Conservation (phyloP, 2,797 vertebrate species). For the Prionace glauca region DNA sequence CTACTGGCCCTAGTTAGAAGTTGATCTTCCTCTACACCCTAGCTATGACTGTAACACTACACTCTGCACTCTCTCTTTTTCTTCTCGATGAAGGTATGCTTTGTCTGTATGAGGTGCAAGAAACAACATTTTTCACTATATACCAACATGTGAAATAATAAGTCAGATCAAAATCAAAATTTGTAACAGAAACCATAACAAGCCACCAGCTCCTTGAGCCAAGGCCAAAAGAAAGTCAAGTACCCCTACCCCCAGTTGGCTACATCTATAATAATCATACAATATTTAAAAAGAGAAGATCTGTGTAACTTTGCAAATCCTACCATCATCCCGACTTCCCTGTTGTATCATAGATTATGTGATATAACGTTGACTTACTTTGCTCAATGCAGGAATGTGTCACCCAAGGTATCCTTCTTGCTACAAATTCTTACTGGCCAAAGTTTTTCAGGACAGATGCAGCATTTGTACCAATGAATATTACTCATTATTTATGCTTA, state of each 20-base stretch:
- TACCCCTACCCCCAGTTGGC: no score
- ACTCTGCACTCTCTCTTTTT: no score
- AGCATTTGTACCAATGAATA: not conserved
- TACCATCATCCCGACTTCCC: not conserved
- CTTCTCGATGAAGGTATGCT: no score
- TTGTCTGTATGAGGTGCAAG: no score
- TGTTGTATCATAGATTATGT: not conserved
- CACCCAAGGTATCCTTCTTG: not conserved
- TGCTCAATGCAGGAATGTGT: not conserved
- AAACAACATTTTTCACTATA: no score
- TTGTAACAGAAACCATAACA: not conserved
- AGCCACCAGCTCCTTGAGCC: not conserved
- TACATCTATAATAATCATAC: not conserved
- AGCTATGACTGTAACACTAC: no score
- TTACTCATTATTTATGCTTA: not conserved
- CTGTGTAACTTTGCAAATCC: not conserved
- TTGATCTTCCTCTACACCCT: no score
- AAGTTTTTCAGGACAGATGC: not conserved
- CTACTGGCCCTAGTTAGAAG: not conserved
- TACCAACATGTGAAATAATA: no score
- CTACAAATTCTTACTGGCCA: not conserved
- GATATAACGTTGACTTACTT: not conserved
- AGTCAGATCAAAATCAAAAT: no score
- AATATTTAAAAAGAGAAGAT: not conserved
- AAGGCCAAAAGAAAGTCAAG: not conserved